phyloP scores from a whole-genome alignment of 2,113 vertebrate genomes.

The Neotoma lepida region DNA sequence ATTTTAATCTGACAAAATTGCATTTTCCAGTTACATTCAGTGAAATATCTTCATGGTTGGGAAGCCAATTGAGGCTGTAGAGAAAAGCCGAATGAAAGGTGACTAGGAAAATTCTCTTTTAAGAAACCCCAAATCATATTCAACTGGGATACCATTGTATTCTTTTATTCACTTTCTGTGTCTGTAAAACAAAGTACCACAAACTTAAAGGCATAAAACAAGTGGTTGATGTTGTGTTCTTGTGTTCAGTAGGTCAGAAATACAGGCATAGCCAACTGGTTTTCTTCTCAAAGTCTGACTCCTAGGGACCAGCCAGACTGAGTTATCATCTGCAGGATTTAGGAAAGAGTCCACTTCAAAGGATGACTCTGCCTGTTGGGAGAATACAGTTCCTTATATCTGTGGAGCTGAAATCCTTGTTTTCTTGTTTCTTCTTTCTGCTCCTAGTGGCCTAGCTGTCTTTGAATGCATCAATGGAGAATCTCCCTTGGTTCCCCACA shows the following conservation, averaged over 20 bases:
- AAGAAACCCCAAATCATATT: background rate
- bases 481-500: background rate
- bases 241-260: conserved; percentile 21
- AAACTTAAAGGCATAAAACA: background rate
- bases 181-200: background rate
- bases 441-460: background rate
- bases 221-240: background rate
- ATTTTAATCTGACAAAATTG: conserved; percentile 55
- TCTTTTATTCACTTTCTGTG: conserved; percentile 28
- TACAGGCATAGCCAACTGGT: background rate
- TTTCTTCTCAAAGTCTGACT: background rate
- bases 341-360: background rate
- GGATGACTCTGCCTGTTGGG: background rate
- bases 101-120: rapidly evolving
- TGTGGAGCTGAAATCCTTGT: background rate
- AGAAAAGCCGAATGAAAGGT: background rate
- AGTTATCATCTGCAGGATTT: background rate
- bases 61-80: conserved; percentile 41
- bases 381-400: background rate
- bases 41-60: conserved; percentile 47
- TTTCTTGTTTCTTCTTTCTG: background rate
- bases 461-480: background rate
- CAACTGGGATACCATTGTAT: conserved; percentile 6
- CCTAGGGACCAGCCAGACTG: background rate
- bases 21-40: conserved; percentile 58